Conservation (phyloP, 1,140 invertebrate species). For the Calycopis cecrops region DNA sequence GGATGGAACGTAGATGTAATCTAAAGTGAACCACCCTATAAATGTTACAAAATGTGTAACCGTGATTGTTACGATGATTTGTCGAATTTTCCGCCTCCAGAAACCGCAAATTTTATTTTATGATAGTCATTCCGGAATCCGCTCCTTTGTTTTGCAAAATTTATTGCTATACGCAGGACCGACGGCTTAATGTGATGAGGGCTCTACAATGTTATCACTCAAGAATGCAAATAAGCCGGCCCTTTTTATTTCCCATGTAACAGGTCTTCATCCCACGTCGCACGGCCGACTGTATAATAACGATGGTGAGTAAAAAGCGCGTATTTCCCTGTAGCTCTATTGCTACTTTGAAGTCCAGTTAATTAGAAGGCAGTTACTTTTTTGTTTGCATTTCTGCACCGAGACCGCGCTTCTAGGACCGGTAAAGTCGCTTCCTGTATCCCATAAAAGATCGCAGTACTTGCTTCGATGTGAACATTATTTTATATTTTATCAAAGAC, state of each 20-base stretch:
- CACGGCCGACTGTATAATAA: not conserved
- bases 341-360: constrained; percentile 42
- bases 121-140: constrained; percentile 30
- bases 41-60: constrained; percentile 9
- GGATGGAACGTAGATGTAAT: not conserved
- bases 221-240: constrained; percentile 29
- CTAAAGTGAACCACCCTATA: constrained; percentile 9
- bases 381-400: constrained; percentile 38
- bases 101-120: constrained; percentile 54
- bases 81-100: constrained; percentile 17
- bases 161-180: constrained; percentile 44
- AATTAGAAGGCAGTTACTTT: constrained; percentile 44
- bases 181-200: constrained; percentile 44
- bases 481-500: no score
- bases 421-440: constrained; percentile 49
- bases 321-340: constrained; percentile 12
- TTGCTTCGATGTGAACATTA: not conserved
- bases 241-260: constrained; percentile 19
- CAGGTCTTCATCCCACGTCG: constrained; percentile 22
- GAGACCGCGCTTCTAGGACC: constrained; percentile 31
- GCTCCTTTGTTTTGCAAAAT: constrained; percentile 50
- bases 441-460: constrained; percentile 37
- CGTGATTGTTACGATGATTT: constrained; percentile 28
- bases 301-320: not conserved
- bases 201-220: constrained; percentile 38